A percentile compares a stretch with the other conserved stretches of the same genome.
Evolutionary conservation across 2,888 invertebrate species (phyloP).

Genomic region (Apomyelois bistriatella): DNA sequence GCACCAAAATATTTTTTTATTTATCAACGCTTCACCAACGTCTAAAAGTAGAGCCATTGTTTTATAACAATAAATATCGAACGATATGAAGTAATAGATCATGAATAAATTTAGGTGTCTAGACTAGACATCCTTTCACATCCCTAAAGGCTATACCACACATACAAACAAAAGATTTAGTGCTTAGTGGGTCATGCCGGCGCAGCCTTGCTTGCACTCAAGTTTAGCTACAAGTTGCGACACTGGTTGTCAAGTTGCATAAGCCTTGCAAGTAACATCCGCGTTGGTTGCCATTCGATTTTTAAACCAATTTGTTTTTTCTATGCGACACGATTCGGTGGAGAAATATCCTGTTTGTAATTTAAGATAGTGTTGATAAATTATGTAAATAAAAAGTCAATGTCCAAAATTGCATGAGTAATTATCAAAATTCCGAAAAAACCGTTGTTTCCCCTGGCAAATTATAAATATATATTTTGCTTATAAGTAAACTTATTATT

Average conservation of each 20-base stretch:
- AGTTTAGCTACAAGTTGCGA: constrained; percentile 27
- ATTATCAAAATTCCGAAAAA: no score
- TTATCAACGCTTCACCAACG: no score
- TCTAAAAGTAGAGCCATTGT: no score
- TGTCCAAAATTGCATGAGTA: no score
- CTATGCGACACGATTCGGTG: neutral
- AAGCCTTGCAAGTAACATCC: constrained; percentile 22
- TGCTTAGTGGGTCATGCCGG: constrained; percentile 22
- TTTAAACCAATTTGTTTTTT: constrained; percentile 2
- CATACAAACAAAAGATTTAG: constrained; percentile 20
- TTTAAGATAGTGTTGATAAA: neutral
- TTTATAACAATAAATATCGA: neutral
- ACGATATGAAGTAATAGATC: neutral
- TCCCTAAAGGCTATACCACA: constrained; percentile 4
- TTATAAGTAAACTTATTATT: no score
- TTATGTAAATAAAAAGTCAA: neutral
- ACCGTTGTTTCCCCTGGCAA: no score
- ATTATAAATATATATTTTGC: no score
- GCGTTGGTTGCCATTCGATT: constrained; percentile 12
- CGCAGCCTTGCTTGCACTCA: constrained; percentile 25
- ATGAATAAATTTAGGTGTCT: neutral
- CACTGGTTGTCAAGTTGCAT: constrained; percentile 18
- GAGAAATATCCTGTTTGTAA: neutral
- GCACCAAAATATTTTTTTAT: no score
- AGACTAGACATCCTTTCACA: constrained; percentile 7